Percentiles rank a stretch among this genome's conserved stretches.
Conservation (phyloP, 2,888 invertebrate genomes). For the Oithona nana region DNA sequence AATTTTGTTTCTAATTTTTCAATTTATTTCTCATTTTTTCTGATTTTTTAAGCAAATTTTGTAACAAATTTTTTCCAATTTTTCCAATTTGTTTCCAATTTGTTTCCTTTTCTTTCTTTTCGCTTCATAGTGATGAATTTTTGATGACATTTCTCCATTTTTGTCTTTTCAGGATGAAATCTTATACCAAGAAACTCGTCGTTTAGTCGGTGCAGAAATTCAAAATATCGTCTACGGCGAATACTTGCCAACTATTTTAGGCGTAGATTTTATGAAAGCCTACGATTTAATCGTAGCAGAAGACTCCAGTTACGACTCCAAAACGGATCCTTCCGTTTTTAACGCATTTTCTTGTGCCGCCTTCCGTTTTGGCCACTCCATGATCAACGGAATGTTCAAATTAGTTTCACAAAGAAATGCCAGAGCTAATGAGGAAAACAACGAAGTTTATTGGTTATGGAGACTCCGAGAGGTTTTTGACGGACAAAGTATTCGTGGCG, state of each 20-base stretch:
- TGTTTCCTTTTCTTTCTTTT: neutral
- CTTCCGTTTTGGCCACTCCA: slow-evolving; percentile 62
- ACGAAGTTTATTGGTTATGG: slow-evolving; percentile 15
- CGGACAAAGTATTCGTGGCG: slow-evolving; percentile 11
- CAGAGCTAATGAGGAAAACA: neutral
- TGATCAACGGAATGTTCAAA: slow-evolving; percentile 36
- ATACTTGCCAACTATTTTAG: slow-evolving; percentile 11
- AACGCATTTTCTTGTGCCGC: slow-evolving; percentile 36
- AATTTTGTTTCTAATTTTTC: neutral
- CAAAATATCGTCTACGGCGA: slow-evolving; percentile 17
- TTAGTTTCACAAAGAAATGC: slow-evolving; percentile 21
- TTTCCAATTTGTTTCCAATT: neutral
- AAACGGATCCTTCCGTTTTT: slow-evolving; percentile 32
- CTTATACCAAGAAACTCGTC: slow-evolving; percentile 10
- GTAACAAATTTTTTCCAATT: neutral
- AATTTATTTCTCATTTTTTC: too few species aligned
- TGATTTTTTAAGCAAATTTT: too few species aligned
- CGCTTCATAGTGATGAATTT: neutral
- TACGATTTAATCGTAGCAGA: slow-evolving; percentile 6
- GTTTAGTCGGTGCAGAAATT: slow-evolving; percentile 10
- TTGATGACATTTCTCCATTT: neutral
- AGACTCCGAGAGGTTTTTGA: slow-evolving; percentile 15
- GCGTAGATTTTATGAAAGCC: slow-evolving; percentile 11
- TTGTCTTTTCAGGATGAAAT: slow-evolving; percentile 6
- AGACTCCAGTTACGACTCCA: slow-evolving; percentile 27